Conservation (phyloP, 2,797 vertebrate species). For the Chromobotia macracanthus region DNA sequence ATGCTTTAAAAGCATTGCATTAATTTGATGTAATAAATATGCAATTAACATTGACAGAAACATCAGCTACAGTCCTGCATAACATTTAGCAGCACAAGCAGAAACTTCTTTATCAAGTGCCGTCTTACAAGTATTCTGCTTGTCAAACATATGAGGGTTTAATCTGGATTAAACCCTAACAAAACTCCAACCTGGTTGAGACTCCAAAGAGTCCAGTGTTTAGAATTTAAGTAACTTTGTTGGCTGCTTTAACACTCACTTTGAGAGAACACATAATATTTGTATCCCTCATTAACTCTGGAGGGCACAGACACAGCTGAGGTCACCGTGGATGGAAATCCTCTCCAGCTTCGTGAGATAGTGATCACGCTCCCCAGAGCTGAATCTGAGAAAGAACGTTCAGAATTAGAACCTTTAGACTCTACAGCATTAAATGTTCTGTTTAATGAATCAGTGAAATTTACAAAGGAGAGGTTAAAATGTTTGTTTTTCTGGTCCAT, state of each 20-base stretch:
- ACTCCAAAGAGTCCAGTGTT: not conserved
- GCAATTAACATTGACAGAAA: not conserved
- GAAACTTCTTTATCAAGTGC: not conserved
- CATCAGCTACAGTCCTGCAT: not conserved
- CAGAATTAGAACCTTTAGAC: not conserved
- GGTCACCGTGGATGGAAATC: conserved; percentile 76
- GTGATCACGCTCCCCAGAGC: conserved; percentile 74
- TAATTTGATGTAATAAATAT: not conserved
- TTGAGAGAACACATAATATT: conserved; percentile 87
- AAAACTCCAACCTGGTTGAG: not conserved
- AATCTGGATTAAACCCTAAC: too few species aligned
- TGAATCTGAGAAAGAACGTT: conserved; percentile 60
- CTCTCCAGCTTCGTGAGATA: conserved; percentile 70
- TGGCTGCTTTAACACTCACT: conserved; percentile 75
- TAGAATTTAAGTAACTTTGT: not conserved
- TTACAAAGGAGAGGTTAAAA: too few species aligned
- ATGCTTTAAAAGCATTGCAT: not conserved
- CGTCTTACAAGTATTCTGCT: not conserved
- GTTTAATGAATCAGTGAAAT: too few species aligned
- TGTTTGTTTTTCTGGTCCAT: too few species aligned
- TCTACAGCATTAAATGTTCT: not conserved
- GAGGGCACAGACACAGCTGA: conserved; percentile 86
- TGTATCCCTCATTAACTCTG: conserved; percentile 82
- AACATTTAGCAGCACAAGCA: not conserved
- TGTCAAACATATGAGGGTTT: not conserved